Percentiles rank a stretch among this genome's conserved stretches.
Evolutionary conservation across 2,888 invertebrate species (phyloP).

Genomic region (Pecten maximus): DNA sequence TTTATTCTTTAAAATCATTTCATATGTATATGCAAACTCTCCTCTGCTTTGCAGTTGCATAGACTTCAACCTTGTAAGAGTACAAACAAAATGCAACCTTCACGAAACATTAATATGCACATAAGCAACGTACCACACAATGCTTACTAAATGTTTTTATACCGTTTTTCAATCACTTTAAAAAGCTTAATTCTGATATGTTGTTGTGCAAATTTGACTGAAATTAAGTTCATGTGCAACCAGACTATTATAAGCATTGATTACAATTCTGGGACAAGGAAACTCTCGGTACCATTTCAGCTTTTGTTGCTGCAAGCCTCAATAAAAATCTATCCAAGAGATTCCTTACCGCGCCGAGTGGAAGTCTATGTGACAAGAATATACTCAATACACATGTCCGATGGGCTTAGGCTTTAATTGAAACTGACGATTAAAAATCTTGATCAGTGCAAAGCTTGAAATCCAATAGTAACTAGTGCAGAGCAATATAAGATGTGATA

Average conservation of each 20-base stretch:
- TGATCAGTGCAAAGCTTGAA: neutral
- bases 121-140: neutral
- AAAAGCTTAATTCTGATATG: neutral
- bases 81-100: neutral
- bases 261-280: neutral
- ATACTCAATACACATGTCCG: neutral
- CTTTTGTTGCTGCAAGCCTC: neutral
- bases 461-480: neutral
- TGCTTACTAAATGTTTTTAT: neutral
- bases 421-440: conserved; percentile 13
- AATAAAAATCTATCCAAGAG: neutral
- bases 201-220: neutral
- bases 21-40: neutral
- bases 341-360: neutral
- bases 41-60: neutral
- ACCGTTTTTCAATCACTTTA: neutral
- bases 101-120: neutral
- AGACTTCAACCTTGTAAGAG: neutral
- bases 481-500: neutral
- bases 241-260: neutral
- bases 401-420: neutral
- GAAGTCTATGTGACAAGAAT: neutral
- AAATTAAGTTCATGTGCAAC: neutral
- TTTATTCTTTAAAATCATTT: neutral
- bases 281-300: neutral